A percentile compares a stretch with the other conserved stretches of the same genome.
Conservation (phyloP, 2,797 vertebrate species). For the Philypnodon macrostomus region DNA sequence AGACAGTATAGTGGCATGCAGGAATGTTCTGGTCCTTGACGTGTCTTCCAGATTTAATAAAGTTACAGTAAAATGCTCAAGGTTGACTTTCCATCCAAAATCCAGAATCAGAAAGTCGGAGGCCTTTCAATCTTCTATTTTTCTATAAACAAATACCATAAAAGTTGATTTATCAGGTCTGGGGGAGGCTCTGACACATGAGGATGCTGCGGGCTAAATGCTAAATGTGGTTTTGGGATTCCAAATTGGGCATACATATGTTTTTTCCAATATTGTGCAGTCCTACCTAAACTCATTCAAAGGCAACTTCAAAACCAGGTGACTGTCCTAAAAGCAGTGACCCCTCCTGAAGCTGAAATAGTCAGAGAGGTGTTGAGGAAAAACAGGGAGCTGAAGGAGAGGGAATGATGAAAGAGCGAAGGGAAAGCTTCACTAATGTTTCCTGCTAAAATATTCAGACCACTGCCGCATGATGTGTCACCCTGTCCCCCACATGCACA, state of each 20-base stretch:
- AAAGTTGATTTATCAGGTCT: slow-evolving; percentile 27
- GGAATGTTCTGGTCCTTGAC: no score
- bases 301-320: slow-evolving; percentile 30
- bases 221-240: no score
- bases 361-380: slow-evolving; percentile 28
- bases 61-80: slow-evolving; percentile 30
- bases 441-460: slow-evolving; percentile 76
- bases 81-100: slow-evolving; percentile 10
- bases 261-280: no score
- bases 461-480: slow-evolving; percentile 71
- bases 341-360: slow-evolving; percentile 6
- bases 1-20: no score
- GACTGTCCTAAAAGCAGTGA: slow-evolving; percentile 25
- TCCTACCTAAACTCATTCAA: no score
- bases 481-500: slow-evolving; percentile 35
- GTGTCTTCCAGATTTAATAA: no score
- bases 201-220: no score
- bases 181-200: slow-evolving; percentile 22
- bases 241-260: no score
- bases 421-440: slow-evolving; percentile 68
- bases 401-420: slow-evolving; percentile 55
- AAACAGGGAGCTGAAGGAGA: slow-evolving; percentile 20
- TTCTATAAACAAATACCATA: slow-evolving; percentile 6
- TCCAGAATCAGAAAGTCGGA: slow-evolving; percentile 8
- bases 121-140: no score